Evolutionary conservation across 2,888 invertebrate species (phyloP), one percentile per base, ranked within the genome.

Genomic region (Cistogaster globosa): DNA sequence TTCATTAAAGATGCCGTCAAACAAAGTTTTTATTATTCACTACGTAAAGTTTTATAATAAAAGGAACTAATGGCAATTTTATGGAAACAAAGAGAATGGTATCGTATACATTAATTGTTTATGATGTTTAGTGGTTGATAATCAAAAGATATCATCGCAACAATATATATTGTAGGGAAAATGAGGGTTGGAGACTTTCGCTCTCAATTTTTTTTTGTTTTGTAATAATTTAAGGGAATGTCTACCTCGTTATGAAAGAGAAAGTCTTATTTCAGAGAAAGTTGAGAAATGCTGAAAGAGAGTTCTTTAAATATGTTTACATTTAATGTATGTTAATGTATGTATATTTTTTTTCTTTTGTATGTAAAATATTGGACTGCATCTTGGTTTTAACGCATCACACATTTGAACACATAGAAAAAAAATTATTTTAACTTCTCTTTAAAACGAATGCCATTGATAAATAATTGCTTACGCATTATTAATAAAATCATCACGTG

Each of bases 401-500:
- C 2, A 48, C 45, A 48, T 48, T 14, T 12, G n/a, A 6, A 16
- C 45, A 48, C n/a, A 48, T 16, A n/a, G 3, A 48, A 14, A 48
- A 16, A n/a, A 4, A 48, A 6, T 26, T 62, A 14, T 16, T 62
- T 20, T 42, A 62, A 42, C n/a, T n/a, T 57, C 42, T 57, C 57
- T 69, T 57, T 16, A 32, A 26, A 58, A 22, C 26, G 2, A 48
- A 48, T 38, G 58, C 32, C 45, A 58, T 45, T 71, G 58, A 58
- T 71, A 26, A 71, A 71, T 58, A 26, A 71, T 58, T 48, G 45
- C 45, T 38, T 58, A 45, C 26, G 48, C 1, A 58, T 58, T 42
- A 26, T 69, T 42, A 20, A 57, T 32, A 45, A 71, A 12, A 71
- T 26, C 18, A 58, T 71, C 71, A 71, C 71, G 71, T 71, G 71